phyloP scores from a whole-genome alignment of 2,113 vertebrate genomes.

The Heterocephalus glaber region DNA sequence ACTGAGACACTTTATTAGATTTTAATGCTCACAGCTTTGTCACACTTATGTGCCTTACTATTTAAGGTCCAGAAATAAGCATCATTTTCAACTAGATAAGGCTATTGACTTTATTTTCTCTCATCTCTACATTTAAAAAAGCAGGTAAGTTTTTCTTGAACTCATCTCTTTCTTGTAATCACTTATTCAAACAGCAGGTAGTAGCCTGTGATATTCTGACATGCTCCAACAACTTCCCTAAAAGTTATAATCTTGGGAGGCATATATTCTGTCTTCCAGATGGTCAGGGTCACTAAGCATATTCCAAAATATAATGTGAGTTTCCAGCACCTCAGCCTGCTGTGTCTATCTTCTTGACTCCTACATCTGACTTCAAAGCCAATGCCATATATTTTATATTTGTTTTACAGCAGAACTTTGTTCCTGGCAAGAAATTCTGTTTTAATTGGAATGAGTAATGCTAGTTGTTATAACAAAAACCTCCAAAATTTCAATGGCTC shows the following conservation, averaged over 20 bases:
- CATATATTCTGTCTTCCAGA: neutral
- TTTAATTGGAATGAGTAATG: slow-evolving; percentile 25
- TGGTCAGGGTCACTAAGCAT: neutral
- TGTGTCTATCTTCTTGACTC: neutral
- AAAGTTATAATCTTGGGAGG: neutral
- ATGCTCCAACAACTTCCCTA: neutral
- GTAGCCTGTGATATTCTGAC: neutral
- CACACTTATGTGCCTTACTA: neutral
- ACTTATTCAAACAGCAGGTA: neutral
- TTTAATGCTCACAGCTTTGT: neutral
- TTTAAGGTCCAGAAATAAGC: neutral
- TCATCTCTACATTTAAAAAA: neutral
- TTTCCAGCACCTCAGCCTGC: neutral
- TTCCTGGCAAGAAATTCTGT: slow-evolving; percentile 30
- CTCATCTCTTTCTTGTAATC: neutral
- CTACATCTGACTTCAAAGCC: neutral
- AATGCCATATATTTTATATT: neutral
- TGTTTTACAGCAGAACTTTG: neutral
- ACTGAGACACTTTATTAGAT: neutral
- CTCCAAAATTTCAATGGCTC: neutral
- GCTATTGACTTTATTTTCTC: neutral
- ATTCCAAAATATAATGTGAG: neutral
- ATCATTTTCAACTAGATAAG: neutral
- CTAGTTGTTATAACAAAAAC: neutral
- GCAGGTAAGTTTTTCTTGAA: neutral